Conservation (phyloP, 2,797 vertebrate species). For the Chrosomus eos region DNA sequence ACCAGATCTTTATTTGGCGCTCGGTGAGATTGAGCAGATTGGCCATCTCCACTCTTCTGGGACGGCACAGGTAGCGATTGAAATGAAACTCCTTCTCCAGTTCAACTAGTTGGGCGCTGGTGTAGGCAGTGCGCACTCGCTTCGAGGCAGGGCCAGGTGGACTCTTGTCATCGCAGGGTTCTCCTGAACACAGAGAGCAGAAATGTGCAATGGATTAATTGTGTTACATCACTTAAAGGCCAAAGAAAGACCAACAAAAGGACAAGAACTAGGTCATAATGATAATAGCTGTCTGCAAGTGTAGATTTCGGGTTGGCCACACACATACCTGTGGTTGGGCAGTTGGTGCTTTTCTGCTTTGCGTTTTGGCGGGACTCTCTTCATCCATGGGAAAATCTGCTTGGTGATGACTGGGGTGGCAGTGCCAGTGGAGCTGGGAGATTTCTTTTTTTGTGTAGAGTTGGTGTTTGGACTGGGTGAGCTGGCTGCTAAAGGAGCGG, state of each 20-base stretch:
- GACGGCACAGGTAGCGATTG: conserved; percentile 97
- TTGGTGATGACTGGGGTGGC: conserved; percentile 89
- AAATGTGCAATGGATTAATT: conserved; percentile 26
- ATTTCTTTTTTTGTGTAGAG: conserved; percentile 88
- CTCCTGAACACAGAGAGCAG: conserved; percentile 78
- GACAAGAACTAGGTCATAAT: neutral
- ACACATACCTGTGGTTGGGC: conserved; percentile 88
- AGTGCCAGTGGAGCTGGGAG: conserved; percentile 79
- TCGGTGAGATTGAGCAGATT: conserved; percentile 97
- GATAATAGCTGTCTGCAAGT: neutral
- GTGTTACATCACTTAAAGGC: conserved; percentile 16
- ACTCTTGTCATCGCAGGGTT: conserved; percentile 96
- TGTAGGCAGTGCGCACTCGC: conserved; percentile 96
- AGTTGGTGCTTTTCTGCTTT: conserved; percentile 93
- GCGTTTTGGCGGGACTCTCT: conserved; percentile 95
- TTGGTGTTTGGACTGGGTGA: conserved; percentile 86
- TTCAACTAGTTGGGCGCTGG: conserved; percentile 96
- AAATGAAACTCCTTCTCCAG: conserved; percentile 99
- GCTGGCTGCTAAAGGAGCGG: conserved; percentile 87
- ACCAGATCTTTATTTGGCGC: conserved; percentile 99
- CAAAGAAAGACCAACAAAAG: neutral
- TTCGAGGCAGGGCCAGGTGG: conserved; percentile 96
- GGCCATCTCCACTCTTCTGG: conserved; percentile 97
- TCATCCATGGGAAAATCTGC: conserved; percentile 99
- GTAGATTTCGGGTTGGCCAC: neutral